Evolutionary conservation across 2,888 invertebrate species (phyloP).

Genomic region (Andrena camellia): DNA sequence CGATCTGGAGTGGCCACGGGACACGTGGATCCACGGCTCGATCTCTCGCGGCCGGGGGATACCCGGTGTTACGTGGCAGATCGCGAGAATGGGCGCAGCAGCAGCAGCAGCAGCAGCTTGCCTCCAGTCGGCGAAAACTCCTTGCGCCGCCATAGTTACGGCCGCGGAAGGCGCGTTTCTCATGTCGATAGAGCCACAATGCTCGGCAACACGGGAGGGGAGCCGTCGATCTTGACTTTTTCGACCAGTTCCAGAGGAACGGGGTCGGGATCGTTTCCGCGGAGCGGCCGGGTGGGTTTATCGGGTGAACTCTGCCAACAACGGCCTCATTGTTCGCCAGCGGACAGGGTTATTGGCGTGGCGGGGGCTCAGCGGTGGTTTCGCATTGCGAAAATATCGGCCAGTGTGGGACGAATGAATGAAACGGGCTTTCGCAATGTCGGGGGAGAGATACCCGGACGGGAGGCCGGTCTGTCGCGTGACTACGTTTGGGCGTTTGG

Average conservation of each 20-base stretch:
- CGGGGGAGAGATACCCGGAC: constrained; percentile 15
- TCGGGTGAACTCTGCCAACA: constrained; percentile 51
- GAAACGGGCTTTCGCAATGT: constrained; percentile 52
- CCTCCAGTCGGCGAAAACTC: not conserved
- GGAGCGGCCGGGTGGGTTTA: constrained; percentile 30
- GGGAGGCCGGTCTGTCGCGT: not conserved
- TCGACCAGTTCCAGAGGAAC: constrained; percentile 13
- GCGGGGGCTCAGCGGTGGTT: constrained; percentile 44
- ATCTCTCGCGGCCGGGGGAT: constrained; percentile 22
- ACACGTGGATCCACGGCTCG: constrained; percentile 38
- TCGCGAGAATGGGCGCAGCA: constrained; percentile 33
- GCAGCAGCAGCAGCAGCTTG: constrained; percentile 14
- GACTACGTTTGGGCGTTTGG: constrained; percentile 18
- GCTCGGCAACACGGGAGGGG: constrained; percentile 18
- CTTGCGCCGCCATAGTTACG: constrained; percentile 27
- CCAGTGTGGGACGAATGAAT: constrained; percentile 56
- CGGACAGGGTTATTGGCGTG: constrained; percentile 21
- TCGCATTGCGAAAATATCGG: constrained; percentile 23
- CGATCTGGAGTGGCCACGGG: constrained; percentile 35
- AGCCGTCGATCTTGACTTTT: constrained; percentile 45
- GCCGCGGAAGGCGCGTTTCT: constrained; percentile 27
- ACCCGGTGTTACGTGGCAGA: constrained; percentile 11
- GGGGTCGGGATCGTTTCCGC: constrained; percentile 22
- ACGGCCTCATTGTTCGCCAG: constrained; percentile 53
- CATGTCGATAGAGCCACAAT: constrained; percentile 58